Base-by-base conservation (phyloP, 2,113 vertebrate species). In the Peromyscus californicus region DNA sequence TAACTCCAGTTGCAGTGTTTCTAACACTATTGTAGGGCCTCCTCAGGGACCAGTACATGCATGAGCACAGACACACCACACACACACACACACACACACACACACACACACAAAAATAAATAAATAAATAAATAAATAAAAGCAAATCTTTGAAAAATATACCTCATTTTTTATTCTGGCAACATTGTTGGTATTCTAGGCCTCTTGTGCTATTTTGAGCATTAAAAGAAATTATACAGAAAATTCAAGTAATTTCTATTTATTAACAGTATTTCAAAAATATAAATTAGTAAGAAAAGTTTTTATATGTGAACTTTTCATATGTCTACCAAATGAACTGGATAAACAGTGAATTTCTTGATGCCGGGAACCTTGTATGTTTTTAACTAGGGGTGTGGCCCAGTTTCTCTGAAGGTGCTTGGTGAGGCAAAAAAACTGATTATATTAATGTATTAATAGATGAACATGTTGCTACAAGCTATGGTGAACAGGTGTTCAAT, bases 211-310 rank as follows among this genome's bases (percentile, higher is more conserved):
- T 86, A 11, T 39, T 94, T 39, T 93, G 11, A 92, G 13, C 9
- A 92, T 79, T 84, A 90, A 86, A 90, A 24, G 59, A 88, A 26
- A 93, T 67, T 78, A 19, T 39, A 4, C 67, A 45, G 59, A 95
- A 95, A 86, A 69, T 8, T 17, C 83, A 87, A 90, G 33, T 39
- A 67, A 70, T 75, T 94, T 93, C 65, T 89, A 70, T 42, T 90
- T 82, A 76, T 74, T 86, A 89, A 51, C 10, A 69, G 3, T 54
- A 83, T 61, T 6, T 94, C 72, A 78, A 42, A 65, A 69, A 90
- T 33, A 90, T 15, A 84, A 86, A 84, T 31, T 85, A 15, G 80
- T 51, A 36, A 2, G 82, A 45, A 85, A 78, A 88, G 10, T 79
- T 21, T 86, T 12, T 24, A 22, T n/a, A 42, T 31, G 3, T 88